Base-by-base conservation (phyloP, 2,797 vertebrate species). In the Megalops cyprinoides region DNA sequence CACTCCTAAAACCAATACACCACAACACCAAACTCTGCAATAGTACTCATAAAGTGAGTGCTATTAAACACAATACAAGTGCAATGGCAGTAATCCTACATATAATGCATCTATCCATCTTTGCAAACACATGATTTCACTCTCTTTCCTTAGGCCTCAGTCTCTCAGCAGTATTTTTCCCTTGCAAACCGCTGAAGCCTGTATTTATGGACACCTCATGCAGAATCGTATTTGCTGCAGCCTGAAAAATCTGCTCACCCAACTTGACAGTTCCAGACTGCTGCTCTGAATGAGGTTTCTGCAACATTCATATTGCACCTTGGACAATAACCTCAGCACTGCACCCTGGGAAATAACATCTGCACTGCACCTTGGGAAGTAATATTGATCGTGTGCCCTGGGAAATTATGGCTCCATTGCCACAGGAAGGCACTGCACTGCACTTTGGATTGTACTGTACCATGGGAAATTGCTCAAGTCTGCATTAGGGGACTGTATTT, bases 101-200 rank as follows among this genome's bases (percentile, higher is more conserved):
- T n/a, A n/a, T n/a, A n/a, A n/a, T n/a, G n/a, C n/a, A n/a, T n/a
- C n/a, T n/a, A n/a, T n/a, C n/a, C n/a, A n/a, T n/a, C n/a, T n/a
- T n/a, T n/a, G n/a, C n/a, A n/a, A n/a, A n/a, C n/a, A n/a, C n/a
- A n/a, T n/a, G n/a, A n/a, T n/a, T n/a, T n/a, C n/a, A n/a, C n/a
- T n/a, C n/a, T n/a, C n/a, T n/a, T n/a, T n/a, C n/a, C n/a, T n/a
- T n/a, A n/a, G n/a, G n/a, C n/a, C n/a, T n/a, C n/a, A n/a, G n/a
- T n/a, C n/a, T n/a, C n/a, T n/a, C n/a, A n/a, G n/a, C n/a, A n/a
- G n/a, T n/a, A n/a, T n/a, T n/a, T n/a, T n/a, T n/a, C n/a, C n/a
- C n/a, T n/a, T n/a, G n/a, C n/a, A n/a, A n/a, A n/a, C 89, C 98
- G 97, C 88, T 97, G 96, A 96, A 94, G 95, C 85, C 49, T 97